A percentile compares a stretch with the other conserved stretches of the same genome.
Conservation (phyloP, 2,888 invertebrate genomes). For the Lacanobia wlatinum region DNA sequence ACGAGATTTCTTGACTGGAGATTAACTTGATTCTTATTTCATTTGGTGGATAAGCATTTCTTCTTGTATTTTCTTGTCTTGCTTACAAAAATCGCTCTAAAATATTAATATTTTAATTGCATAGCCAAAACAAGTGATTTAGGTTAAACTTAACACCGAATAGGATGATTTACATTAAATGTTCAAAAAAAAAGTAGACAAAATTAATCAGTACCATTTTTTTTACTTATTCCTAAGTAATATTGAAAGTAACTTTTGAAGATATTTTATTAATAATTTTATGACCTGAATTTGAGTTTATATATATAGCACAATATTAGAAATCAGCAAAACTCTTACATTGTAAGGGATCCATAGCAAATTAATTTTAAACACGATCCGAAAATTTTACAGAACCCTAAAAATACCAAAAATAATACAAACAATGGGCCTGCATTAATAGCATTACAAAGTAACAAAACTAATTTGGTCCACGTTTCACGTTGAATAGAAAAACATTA, state of each 20-base stretch:
- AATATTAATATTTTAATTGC: constrained; percentile 36
- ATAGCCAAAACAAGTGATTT: constrained; percentile 63
- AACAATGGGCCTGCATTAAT: not conserved
- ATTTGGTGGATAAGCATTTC: no score
- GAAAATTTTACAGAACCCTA: not conserved
- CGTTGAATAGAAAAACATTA: constrained; percentile 27
- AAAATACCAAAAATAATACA: constrained; percentile 8
- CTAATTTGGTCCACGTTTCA: constrained; percentile 53
- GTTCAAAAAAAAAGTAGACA: not conserved
- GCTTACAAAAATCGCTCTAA: constrained; percentile 41
- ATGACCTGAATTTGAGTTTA: not conserved
- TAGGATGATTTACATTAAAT: constrained; percentile 16
- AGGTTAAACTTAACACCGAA: constrained; percentile 54
- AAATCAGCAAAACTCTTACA: not conserved
- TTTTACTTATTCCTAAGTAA: constrained; percentile 3
- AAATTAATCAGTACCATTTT: constrained; percentile 35
- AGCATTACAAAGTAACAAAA: constrained; percentile 22
- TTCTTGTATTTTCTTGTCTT: constrained; percentile 34
- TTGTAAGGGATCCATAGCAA: not conserved
- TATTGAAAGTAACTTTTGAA: not conserved
- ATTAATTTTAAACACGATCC: not conserved
- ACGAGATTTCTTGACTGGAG: no score
- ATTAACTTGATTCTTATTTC: no score
- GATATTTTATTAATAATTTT: not conserved
- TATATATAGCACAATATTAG: not conserved